Evolutionary conservation across 2,888 invertebrate genomes (phyloP), one percentile per base, ranked within the genome.

Genomic region (Eurois occulta): DNA sequence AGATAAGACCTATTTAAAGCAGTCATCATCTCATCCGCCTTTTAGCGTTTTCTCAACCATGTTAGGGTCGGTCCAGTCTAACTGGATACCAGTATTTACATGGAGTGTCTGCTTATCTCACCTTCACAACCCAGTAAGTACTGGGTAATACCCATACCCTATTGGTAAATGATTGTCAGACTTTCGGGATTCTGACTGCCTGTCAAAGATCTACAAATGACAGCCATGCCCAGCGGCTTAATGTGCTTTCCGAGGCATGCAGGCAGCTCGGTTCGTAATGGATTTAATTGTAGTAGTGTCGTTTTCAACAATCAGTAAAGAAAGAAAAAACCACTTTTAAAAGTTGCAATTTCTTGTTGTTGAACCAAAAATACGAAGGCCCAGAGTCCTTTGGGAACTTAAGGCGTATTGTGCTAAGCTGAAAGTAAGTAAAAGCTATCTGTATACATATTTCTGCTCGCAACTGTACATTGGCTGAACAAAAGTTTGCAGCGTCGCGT

Each of bases 401-500:
- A 32, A 16, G 28, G 16, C 16, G 2, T 32, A 28, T 8, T 3
- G 32, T 32, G 18, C 3, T 32, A 21, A 8, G 32, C 21, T 21
- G 18, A 60, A 55, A 32, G 18, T 60, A 32, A 28, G 28, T 28
- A 28, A 28, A 58, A 60, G 18, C 32, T 32, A 18, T 24, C 24
- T 13, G 38, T 11, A n/a, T 18, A 41, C 13, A 3, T 41, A 38
- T 64, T 35, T 8, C 41, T 28, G 65, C 41, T 1, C n/a, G n/a
- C 65, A n/a, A 65, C 41, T 65, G 65, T 67, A 75, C 64, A 83
- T 65, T 80, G 41, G 38, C 70, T 78, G 72, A 77, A 81, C 89
- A 88, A 89, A 87, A 87, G 86, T 87, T 87, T 73, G 68, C 76
- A 74, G 78, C 78, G 83, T 77, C 78, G 70, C 80, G 77, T 70